A percentile compares a stretch with the other conserved stretches of the same genome.
Conservation (phyloP, 2,113 vertebrate genomes). For the Phaethornis superciliosus region DNA sequence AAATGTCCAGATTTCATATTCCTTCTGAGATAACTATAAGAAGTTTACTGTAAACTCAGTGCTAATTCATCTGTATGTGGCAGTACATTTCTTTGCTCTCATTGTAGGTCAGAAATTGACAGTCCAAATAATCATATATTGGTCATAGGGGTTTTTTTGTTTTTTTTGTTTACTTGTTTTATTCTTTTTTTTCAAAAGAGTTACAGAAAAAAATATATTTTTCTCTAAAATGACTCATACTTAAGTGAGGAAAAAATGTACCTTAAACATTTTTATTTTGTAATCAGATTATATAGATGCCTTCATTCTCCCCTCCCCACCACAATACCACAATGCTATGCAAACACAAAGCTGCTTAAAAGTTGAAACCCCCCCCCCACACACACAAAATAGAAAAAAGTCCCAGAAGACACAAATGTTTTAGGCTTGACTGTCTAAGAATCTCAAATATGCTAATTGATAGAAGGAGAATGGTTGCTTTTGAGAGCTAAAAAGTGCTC, state of each 20-base stretch:
- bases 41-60: neutral
- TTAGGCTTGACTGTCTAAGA: neutral
- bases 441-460: neutral
- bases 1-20: neutral
- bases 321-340: neutral
- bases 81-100: neutral
- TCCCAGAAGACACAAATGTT: neutral
- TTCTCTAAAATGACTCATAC: neutral
- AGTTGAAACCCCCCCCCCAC: neutral
- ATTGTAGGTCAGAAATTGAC: neutral
- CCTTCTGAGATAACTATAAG: neutral
- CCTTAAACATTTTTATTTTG: neutral
- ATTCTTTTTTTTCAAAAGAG: neutral
- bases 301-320: neutral
- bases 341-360: neutral
- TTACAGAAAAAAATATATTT: neutral
- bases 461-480: accelerated
- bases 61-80: neutral
- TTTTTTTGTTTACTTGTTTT: too few species aligned
- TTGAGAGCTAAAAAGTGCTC: neutral
- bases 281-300: neutral
- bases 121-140: neutral
- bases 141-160: neutral
- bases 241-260: neutral
- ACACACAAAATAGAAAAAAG: neutral